These are phyloP conservation scores for Recurvirostra avosetta DNA, from an alignment of 2,113 vertebrate genomes.

Conservation along the genomic window DNA sequence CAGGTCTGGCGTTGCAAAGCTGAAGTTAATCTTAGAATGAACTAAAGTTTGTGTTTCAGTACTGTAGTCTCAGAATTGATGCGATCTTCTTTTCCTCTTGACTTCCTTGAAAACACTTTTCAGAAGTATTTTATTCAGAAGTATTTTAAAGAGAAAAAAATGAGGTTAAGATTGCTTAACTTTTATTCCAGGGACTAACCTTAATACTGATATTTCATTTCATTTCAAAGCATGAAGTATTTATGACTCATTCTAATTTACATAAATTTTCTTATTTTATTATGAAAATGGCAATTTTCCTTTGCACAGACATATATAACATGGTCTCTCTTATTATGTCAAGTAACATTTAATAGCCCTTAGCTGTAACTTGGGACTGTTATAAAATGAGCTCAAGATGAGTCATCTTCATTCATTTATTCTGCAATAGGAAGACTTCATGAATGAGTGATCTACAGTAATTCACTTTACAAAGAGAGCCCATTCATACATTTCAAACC, in stretches of 20 bases:
- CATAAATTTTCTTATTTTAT: constrained; percentile 60
- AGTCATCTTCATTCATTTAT: constrained; percentile 70
- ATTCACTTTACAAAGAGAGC: constrained; percentile 65
- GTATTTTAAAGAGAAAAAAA: not conserved
- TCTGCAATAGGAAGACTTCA: constrained; percentile 59
- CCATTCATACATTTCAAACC: constrained; percentile 67
- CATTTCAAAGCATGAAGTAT: constrained; percentile 58
- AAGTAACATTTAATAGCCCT: constrained; percentile 70
- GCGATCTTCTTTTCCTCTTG: not conserved
- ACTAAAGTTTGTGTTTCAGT: not conserved
- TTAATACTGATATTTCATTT: constrained; percentile 52
- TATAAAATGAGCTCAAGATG: constrained; percentile 58
- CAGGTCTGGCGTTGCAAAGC: not conserved
- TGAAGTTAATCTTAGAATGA: not conserved
- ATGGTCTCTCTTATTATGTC: constrained; percentile 64
- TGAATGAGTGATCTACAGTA: constrained; percentile 70
- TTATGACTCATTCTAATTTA: constrained; percentile 69
- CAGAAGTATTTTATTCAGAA: not conserved
- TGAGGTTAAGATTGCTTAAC: constrained; percentile 12
- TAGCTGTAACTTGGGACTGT: constrained; percentile 61
- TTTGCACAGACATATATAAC: constrained; percentile 62
- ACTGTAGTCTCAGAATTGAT: not conserved
- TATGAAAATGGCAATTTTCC: constrained; percentile 57
- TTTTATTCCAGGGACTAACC: constrained; percentile 26
- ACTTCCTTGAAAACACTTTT: not conserved